Percentiles rank a stretch among this genome's conserved stretches.
These are phyloP conservation scores for Pseudonaja textilis DNA, from an alignment of 2,113 vertebrate genomes.

Conservation along the genomic window DNA sequence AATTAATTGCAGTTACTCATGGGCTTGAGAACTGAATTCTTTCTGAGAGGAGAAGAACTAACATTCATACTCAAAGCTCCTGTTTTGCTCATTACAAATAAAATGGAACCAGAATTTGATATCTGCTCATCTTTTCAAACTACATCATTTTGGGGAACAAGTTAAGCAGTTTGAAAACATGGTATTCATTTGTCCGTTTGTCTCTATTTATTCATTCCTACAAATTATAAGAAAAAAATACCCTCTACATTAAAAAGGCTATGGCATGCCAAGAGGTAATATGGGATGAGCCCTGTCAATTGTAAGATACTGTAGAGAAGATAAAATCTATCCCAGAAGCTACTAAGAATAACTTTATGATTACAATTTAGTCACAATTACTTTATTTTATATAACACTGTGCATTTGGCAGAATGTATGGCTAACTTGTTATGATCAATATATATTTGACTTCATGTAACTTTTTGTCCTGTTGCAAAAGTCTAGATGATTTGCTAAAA, in stretches of 20 bases:
- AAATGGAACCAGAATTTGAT: neutral
- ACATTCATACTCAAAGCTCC: neutral
- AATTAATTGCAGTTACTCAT: neutral
- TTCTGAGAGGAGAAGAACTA: neutral
- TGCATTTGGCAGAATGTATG: neutral
- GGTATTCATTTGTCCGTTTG: neutral
- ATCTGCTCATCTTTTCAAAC: neutral
- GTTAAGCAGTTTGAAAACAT: neutral
- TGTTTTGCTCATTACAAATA: neutral
- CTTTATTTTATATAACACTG: neutral
- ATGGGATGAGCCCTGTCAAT: neutral
- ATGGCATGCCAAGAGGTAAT: neutral
- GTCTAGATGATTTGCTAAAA: slow-evolving; percentile 93
- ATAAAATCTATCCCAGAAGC: neutral
- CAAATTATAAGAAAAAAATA: neutral
- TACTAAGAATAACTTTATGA: neutral
- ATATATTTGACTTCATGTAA: slow-evolving; percentile 39
- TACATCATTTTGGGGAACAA: neutral
- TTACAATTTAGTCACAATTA: neutral
- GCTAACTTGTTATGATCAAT: neutral
- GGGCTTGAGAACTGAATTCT: neutral
- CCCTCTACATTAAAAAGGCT: neutral
- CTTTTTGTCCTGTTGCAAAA: slow-evolving; percentile 69
- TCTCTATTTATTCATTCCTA: neutral
- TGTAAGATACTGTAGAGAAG: neutral